Evolutionary conservation across 1,140 invertebrate species (phyloP).

Genomic region (Drosophila orena): DNA sequence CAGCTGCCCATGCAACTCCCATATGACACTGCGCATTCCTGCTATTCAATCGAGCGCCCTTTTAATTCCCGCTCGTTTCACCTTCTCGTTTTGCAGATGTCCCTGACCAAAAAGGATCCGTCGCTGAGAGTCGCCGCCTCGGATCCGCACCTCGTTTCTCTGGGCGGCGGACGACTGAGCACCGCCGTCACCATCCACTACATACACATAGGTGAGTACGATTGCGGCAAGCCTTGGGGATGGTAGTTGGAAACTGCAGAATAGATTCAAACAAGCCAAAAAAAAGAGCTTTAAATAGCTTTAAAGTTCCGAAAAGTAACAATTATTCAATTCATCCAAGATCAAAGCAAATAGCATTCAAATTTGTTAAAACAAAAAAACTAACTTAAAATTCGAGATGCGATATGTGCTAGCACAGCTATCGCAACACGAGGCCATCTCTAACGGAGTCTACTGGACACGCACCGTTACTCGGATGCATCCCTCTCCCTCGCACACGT

Average conservation of each 20-base stretch:
- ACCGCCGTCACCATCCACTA: constrained; percentile 95
- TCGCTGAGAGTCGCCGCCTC: constrained; percentile 91
- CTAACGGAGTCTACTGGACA: constrained; percentile 13
- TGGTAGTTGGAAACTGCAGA: no score
- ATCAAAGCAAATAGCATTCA: no score
- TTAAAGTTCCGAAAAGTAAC: no score
- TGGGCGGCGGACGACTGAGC: constrained; percentile 94
- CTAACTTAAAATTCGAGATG: neutral
- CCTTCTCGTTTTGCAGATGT: constrained; percentile 74
- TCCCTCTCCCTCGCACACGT: constrained; percentile 12
- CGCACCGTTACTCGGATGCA: constrained; percentile 19
- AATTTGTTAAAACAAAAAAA: neutral
- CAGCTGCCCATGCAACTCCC: constrained; percentile 49
- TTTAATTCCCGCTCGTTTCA: constrained; percentile 15
- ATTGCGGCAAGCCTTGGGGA: constrained; percentile 11
- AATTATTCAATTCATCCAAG: neutral
- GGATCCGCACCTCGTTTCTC: constrained; percentile 94
- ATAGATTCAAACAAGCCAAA: no score
- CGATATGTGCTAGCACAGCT: neutral
- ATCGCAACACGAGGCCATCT: constrained; percentile 1
- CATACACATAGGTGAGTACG: constrained; percentile 90
- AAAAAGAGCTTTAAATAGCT: no score
- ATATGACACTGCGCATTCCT: constrained; percentile 18
- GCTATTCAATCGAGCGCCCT: constrained; percentile 11
- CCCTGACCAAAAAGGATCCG: constrained; percentile 84